These are phyloP conservation scores for Brienomyrus longianalis DNA, from an alignment of 2,113 vertebrate species.

Conservation along the genomic window DNA sequence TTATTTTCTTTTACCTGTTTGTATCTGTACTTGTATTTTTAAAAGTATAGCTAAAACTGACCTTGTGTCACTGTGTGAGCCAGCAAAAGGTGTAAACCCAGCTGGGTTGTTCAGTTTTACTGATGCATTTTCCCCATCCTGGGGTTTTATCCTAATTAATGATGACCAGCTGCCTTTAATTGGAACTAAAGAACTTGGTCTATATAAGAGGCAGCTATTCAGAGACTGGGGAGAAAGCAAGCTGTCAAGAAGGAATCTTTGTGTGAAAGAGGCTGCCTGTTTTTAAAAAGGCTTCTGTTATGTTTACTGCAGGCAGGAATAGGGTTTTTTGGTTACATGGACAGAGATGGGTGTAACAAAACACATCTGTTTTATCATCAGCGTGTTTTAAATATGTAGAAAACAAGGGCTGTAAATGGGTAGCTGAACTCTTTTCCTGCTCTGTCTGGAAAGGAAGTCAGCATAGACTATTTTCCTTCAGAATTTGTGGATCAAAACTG, in stretches of 20 bases:
- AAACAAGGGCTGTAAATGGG: not conserved
- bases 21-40: not conserved
- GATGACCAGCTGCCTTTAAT: not conserved
- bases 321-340: not conserved
- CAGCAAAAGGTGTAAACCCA: not conserved
- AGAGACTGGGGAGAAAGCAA: not conserved
- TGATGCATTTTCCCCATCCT: not conserved
- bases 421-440: not conserved
- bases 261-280: not conserved
- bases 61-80: not conserved
- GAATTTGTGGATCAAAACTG: not conserved
- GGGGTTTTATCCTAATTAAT: constrained; percentile 4
- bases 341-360: not conserved
- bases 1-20: not conserved
- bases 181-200: not conserved
- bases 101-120: not conserved
- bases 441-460: not conserved
- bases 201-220: not conserved
- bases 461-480: not conserved
- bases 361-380: not conserved
- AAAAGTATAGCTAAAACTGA: not conserved
- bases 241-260: not conserved
- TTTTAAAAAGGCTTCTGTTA: not conserved
- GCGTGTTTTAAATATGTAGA: not conserved
- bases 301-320: not conserved